phyloP scores from a whole-genome alignment of 2,113 vertebrate species.

The Speoplatyrhinus poulsoni region DNA sequence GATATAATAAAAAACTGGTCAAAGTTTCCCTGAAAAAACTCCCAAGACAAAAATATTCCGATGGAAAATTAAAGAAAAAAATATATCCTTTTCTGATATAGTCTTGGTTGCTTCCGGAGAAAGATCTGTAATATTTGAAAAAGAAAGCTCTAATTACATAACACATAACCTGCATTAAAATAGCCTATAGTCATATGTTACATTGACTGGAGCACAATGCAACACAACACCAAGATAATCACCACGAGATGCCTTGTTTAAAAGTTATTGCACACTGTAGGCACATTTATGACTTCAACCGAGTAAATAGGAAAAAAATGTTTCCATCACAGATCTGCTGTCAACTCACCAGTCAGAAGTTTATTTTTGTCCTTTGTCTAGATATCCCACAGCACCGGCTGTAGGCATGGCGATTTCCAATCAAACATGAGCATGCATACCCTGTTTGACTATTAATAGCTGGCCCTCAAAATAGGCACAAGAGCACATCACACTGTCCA shows the following conservation, averaged over 20 bases:
- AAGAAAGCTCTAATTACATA: not conserved
- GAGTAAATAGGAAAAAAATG: not conserved
- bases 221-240: not conserved
- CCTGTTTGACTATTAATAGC: constrained; percentile 75
- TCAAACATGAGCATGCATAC: constrained; percentile 77
- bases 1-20: not conserved
- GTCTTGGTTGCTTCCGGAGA: not conserved
- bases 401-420: constrained; percentile 72
- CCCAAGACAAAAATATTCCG: not conserved
- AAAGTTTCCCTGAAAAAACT: constrained; percentile 13
- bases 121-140: not conserved
- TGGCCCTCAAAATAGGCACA: constrained; percentile 75
- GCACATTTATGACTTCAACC: not conserved
- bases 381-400: constrained; percentile 63
- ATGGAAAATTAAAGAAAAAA: not conserved
- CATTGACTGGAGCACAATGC: not conserved
- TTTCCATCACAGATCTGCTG: constrained; percentile 7
- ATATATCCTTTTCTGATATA: not conserved
- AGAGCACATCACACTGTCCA: constrained; percentile 70
- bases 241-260: constrained; percentile 19
- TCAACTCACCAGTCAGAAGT: constrained; percentile 65
- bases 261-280: not conserved
- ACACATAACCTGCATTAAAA: not conserved
- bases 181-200: not conserved
- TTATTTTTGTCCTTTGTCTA: constrained; percentile 62